phyloP scores from a whole-genome alignment of 2,888 invertebrate species.

The Asteroscopus sphinx region DNA sequence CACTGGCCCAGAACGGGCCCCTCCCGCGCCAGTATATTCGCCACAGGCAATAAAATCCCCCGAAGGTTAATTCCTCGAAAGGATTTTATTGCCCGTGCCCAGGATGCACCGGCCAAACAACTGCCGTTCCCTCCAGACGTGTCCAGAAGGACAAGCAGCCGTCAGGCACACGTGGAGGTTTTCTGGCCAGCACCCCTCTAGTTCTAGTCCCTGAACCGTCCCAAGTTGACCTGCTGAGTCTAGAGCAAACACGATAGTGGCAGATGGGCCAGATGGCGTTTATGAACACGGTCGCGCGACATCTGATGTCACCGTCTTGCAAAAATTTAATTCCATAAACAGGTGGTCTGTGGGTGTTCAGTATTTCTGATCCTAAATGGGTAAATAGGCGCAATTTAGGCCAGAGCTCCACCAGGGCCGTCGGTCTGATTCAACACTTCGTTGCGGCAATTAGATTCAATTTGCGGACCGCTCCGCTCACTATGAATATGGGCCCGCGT shows the following conservation, averaged over 20 bases:
- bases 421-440: constrained; percentile 88
- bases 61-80: too few species aligned
- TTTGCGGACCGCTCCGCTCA: constrained; percentile 78
- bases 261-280: constrained; percentile 63
- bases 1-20: too few species aligned
- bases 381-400: constrained; percentile 87
- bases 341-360: constrained; percentile 85
- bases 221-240: constrained; percentile 46
- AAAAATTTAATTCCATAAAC: constrained; percentile 75
- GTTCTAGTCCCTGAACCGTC: constrained; percentile 23
- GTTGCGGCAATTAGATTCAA: constrained; percentile 89
- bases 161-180: too few species aligned
- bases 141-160: too few species aligned
- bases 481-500: constrained; percentile 78
- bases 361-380: constrained; percentile 80
- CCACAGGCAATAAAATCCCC: too few species aligned
- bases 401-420: constrained; percentile 71
- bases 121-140: too few species aligned
- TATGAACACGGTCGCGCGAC: constrained; percentile 43
- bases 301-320: constrained; percentile 73
- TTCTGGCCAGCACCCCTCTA: too few species aligned
- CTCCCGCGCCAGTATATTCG: too few species aligned
- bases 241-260: constrained; percentile 46
- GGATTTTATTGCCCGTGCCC: too few species aligned
- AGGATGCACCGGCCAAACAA: too few species aligned